Evolutionary conservation across 2,888 invertebrate genomes (phyloP).

Genomic region (Drosophila subsilvestris): DNA sequence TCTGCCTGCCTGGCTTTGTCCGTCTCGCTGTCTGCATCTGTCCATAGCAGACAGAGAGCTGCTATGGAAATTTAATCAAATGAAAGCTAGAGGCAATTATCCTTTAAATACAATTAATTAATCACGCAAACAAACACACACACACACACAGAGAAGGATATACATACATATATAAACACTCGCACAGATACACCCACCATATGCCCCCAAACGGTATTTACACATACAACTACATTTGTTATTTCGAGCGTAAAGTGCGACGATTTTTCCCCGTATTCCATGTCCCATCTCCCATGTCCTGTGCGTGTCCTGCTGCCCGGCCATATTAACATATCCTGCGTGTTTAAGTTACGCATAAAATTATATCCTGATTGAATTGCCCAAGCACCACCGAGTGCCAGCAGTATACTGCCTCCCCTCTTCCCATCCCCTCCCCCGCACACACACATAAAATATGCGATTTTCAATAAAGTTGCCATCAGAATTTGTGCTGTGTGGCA

Average conservation of each 20-base stretch:
- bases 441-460: constrained; percentile 74
- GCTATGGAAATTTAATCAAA: constrained; percentile 75
- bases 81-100: constrained; percentile 79
- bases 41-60: too few species aligned
- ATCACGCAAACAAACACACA: constrained; percentile 64
- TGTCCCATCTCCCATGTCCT: background rate
- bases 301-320: constrained; percentile 41
- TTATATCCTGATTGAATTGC: constrained; percentile 80
- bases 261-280: constrained; percentile 37
- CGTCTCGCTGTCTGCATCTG: constrained; percentile 1
- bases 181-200: constrained; percentile 4
- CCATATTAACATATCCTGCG: constrained; percentile 80
- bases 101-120: constrained; percentile 80
- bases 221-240: constrained; percentile 61
- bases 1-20: constrained; percentile 14
- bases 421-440: constrained; percentile 6
- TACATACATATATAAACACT: constrained; percentile 15
- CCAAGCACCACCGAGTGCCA: constrained; percentile 51
- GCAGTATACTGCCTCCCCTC: too few species aligned
- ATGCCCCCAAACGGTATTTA: constrained; percentile 51
- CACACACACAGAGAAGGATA: constrained; percentile 40
- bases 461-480: constrained; percentile 76
- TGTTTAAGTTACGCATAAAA: constrained; percentile 80
- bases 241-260: constrained; percentile 63
- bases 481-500: constrained; percentile 41